Percentiles rank a stretch among this genome's conserved stretches.
These are phyloP conservation scores for Sylvia borin DNA, from an alignment of 2,797 vertebrate species.

Conservation along the genomic window DNA sequence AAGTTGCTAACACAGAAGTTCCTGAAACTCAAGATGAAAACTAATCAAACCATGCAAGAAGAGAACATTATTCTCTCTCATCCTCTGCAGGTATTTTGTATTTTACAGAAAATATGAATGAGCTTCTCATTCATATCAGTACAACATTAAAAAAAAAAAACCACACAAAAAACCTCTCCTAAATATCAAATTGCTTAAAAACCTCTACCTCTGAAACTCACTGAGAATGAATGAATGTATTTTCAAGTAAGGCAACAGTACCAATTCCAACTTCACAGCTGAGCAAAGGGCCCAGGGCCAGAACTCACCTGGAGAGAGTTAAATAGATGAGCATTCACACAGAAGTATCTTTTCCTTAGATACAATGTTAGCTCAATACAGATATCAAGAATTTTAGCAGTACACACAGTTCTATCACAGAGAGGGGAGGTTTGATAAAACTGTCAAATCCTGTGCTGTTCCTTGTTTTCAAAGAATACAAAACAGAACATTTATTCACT, in stretches of 20 bases:
- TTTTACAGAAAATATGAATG: background rate
- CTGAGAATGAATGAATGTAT: background rate
- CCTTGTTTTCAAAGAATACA: background rate
- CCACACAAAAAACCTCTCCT: background rate
- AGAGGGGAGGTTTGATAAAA: background rate
- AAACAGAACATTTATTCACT: background rate
- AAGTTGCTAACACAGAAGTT: background rate
- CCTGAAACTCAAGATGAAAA: background rate
- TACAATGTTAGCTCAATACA: background rate
- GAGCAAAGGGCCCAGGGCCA: background rate
- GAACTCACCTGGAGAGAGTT: background rate
- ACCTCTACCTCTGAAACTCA: background rate
- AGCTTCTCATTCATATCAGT: background rate
- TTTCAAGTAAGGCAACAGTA: background rate
- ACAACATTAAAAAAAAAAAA: background rate
- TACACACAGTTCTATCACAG: background rate
- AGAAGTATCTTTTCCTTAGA: background rate
- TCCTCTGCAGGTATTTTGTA: background rate
- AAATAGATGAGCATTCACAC: background rate
- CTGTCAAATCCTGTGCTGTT: background rate
- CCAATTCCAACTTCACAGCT: background rate
- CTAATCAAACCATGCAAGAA: background rate
- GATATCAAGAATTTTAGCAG: background rate
- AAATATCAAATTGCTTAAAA: background rate
- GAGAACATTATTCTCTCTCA: background rate